Conservation (phyloP, 2,888 invertebrate species). For the Cataglyphis cursor region DNA sequence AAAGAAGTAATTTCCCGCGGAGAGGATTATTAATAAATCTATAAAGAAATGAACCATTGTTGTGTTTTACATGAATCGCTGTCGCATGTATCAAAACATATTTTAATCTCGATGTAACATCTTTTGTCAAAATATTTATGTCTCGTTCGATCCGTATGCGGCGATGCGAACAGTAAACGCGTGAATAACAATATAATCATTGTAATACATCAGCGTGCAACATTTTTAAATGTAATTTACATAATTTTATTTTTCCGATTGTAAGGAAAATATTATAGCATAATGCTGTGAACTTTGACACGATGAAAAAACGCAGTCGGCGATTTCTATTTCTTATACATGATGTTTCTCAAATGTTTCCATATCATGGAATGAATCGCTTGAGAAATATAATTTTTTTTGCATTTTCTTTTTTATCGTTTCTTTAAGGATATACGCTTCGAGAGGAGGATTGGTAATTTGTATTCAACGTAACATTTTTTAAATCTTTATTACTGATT, state of each 20-base stretch:
- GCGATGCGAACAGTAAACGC: neutral
- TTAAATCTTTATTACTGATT: constrained; percentile 55
- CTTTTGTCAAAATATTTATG: constrained; percentile 29
- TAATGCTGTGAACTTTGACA: neutral
- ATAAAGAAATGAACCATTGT: constrained; percentile 2
- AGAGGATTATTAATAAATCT: constrained; percentile 93
- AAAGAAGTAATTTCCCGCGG: constrained; percentile 99
- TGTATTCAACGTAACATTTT: constrained; percentile 26
- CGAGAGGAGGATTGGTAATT: neutral
- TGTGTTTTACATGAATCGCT: constrained; percentile 52
- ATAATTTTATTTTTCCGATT: neutral
- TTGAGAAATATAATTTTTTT: neutral
- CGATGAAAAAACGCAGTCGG: neutral
- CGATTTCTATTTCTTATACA: neutral
- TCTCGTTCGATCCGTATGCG: neutral
- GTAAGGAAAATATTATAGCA: neutral
- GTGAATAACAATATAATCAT: constrained; percentile 16
- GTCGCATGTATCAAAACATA: constrained; percentile 44
- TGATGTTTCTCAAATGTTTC: neutral
- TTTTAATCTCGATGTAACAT: constrained; percentile 58
- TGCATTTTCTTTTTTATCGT: neutral
- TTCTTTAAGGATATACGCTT: neutral
- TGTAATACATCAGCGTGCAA: neutral
- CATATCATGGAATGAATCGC: neutral
- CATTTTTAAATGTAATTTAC: constrained; percentile 25